A percentile compares a stretch with the other conserved stretches of the same genome.
These are phyloP conservation scores for Pelodytes ibericus DNA, from an alignment of 2,797 vertebrate species.

Conservation along the genomic window DNA sequence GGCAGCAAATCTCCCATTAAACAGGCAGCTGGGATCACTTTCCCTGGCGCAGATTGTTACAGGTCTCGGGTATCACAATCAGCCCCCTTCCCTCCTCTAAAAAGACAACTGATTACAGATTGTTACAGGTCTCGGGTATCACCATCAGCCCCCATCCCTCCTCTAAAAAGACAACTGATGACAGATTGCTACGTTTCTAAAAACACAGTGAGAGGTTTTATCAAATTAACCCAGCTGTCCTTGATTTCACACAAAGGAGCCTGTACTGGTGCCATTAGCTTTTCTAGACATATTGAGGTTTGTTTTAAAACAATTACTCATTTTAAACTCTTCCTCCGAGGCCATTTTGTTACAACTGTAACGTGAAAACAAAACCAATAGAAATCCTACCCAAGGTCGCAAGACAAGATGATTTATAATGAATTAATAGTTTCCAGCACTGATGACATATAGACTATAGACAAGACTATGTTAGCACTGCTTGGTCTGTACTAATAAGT, in stretches of 20 bases:
- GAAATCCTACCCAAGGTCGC: not conserved
- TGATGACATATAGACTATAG: constrained; percentile 26
- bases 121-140: no score
- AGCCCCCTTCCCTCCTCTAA: no score
- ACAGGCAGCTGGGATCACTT: constrained; percentile 48
- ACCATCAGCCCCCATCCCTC: no score
- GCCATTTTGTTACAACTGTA: not conserved
- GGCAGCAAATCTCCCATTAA: constrained; percentile 52
- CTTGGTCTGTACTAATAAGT: not conserved
- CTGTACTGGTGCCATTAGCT: not conserved
- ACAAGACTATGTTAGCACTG: not conserved
- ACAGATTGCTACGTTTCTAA: constrained; percentile 37
- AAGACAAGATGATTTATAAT: constrained; percentile 23
- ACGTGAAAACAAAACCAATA: not conserved
- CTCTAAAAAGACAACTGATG: constrained; percentile 1
- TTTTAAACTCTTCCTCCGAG: constrained; percentile 1
- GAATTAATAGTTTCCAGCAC: not conserved
- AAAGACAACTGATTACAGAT: constrained; percentile 26
- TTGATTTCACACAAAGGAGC: not conserved
- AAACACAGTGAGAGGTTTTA: not conserved
- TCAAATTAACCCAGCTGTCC: not conserved
- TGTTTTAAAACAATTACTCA: not conserved
- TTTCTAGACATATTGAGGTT: not conserved
- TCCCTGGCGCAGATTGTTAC: constrained; percentile 35
- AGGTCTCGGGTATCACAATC: no score